Base-by-base conservation (phyloP, 2,797 vertebrate species). In the Thamnophis elegans region DNA sequence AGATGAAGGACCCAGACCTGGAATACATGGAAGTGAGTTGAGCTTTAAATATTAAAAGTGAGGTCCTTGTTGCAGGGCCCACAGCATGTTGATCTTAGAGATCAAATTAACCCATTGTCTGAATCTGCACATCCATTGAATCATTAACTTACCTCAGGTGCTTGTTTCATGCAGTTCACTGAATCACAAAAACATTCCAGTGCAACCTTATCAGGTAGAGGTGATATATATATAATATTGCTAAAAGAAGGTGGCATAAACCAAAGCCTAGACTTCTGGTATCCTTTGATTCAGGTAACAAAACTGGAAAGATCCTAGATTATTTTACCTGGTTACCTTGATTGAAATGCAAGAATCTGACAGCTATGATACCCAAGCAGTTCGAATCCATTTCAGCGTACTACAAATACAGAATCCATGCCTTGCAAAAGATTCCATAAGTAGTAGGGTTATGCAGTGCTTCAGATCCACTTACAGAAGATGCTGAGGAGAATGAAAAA, bases 11-110 rank as follows among this genome's bases (percentile, higher is more conserved):
- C n/a, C 28, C 89, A 25, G 92, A 93, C 9, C 4, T 91, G 86
- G 92, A 93, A 88, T 93, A 93, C 68, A 26, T 93, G 47, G 92
- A 93, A 1, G 92, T 93, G 26, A 93, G 89, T 91, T 25, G 18
- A 7, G n/a, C 9, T 82, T 16, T 73, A 51, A 87, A 51, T n/a
- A 54, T 53, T 89, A 65, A 51, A 89, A 65, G 6, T 54, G 26
- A 4, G 9, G 5, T 32, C 47, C 5, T 85, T 51, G 6, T 32
- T 82, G 20, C 2, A 14, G 11, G 42, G 4, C 42, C 42, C 42
- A 42, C 4, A 42, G 42, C 42, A 42, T 42, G 42, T 42, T 42
- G 42, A 42, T 42, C 42, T 42, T 42, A 42, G 42, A 42, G 42
- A 42, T 42, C 42, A 42, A 42, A 42, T 42, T 42, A 42, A 42